A percentile compares a stretch with the other conserved stretches of the same genome.
These are phyloP conservation scores for Rhyzopertha dominica DNA, from an alignment of 1,140 invertebrate genomes.

Conservation along the genomic window DNA sequence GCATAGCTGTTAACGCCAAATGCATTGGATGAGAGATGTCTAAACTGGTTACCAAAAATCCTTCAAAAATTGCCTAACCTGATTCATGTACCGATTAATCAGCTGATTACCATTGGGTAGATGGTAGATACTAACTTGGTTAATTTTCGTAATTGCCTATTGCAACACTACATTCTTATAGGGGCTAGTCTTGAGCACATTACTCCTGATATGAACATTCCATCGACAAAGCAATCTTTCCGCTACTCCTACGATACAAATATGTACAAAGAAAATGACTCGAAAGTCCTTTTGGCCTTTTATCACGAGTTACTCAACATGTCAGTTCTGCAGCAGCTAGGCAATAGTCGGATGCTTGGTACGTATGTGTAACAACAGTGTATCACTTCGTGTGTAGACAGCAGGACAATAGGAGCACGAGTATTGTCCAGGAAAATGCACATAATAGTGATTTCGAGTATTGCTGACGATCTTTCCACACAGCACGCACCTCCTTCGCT, in stretches of 20 bases:
- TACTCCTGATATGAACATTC: too few relatives aligned
- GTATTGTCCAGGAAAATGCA: conserved; percentile 61
- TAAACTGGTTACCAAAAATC: too few relatives aligned
- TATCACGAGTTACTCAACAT: too few relatives aligned
- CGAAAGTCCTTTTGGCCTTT: background rate
- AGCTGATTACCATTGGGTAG: too few relatives aligned
- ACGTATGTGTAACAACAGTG: conserved; percentile 58
- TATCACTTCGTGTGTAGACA: conserved; percentile 61
- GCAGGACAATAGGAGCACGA: conserved; percentile 58
- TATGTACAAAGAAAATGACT: background rate
- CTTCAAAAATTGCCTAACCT: too few relatives aligned
- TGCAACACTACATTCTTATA: too few relatives aligned
- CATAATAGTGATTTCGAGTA: conserved; percentile 63
- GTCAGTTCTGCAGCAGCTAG: conserved; percentile 29
- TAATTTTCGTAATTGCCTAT: too few relatives aligned
- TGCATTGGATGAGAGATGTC: too few relatives aligned
- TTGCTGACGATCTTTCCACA: conserved; percentile 64
- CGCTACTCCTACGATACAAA: background rate
- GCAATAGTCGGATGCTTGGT: conserved; percentile 55
- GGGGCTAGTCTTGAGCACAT: too few relatives aligned
- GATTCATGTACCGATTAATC: too few relatives aligned
- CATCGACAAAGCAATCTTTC: background rate
- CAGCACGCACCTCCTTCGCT: conserved; percentile 58
- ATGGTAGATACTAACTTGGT: too few relatives aligned
- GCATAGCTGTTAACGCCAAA: too few relatives aligned